These are phyloP conservation scores for Phyllostomus discolor DNA, from an alignment of 2,113 vertebrate species.

Conservation along the genomic window DNA sequence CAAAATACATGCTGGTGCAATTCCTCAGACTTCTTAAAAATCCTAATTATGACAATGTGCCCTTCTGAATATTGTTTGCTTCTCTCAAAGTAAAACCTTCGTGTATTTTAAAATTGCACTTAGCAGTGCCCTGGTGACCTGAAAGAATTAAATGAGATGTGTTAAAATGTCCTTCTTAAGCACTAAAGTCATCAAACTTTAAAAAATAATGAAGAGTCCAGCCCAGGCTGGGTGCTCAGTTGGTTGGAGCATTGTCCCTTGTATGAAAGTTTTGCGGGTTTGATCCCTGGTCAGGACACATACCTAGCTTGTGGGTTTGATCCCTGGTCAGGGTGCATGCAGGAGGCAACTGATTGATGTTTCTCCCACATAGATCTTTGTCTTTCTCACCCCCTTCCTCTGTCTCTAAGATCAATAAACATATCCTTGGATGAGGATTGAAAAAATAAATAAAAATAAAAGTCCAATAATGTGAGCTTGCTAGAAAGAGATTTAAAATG, in stretches of 20 bases:
- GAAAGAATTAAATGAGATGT: constrained; percentile 43
- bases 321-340: no score
- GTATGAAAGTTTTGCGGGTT: no score
- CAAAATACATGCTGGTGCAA: neutral
- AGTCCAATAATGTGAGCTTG: neutral
- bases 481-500: neutral
- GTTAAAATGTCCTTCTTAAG: constrained; percentile 36
- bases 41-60: neutral
- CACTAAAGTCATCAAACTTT: neutral
- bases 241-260: no score
- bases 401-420: no score
- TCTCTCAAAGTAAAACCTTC: neutral
- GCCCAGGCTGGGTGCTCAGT: no score
- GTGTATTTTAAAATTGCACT: neutral
- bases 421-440: no score
- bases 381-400: no score
- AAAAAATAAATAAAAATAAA: neutral
- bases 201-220: neutral
- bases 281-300: no score
- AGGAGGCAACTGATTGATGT: no score
- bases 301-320: no score
- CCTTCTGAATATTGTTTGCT: neutral
- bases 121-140: constrained; percentile 25
- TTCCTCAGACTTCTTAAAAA: neutral
- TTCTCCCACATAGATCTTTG: no score